Evolutionary conservation across 2,797 vertebrate species (phyloP), one percentile per base, ranked within the genome.

Genomic region (Lacerta bilineata): DNA sequence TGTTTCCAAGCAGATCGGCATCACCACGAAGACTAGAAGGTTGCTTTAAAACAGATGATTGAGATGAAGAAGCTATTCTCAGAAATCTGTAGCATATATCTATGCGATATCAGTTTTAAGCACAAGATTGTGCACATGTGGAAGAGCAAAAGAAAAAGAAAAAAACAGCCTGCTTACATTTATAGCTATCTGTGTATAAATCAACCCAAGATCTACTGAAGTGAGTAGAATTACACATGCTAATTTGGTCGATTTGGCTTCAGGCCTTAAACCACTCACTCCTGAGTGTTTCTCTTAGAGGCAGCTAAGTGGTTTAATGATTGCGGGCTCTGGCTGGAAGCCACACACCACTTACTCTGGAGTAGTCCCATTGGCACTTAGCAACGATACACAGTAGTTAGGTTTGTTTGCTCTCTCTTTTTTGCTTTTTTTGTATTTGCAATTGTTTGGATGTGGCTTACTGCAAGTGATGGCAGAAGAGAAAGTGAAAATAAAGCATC

Each of bases 151-250:
- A 76, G 69, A 68, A 81, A 82, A 75, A 50, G 10, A 10, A 50
- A 50, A 50, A 55, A 55, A 61, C n/a, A 86, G 79, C 25, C 18
- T 66, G 59, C 59, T 76, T 68, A 76, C 72, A 76, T 69, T 89
- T 86, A 69, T 86, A 75, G 79, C 61, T 89, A 76, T 86, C 84
- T 86, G 41, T 83, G 85, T 85, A 90, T 80, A 89, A 92, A 89
- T 90, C 55, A 80, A 68, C n/a, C n/a, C 82, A 61, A 89, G 85
- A 36, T 90, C 1, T 0, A 68, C 69, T 89, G 68, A 90, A 0
- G 0, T 39, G 13, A 90, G n/a, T 50, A 59, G 88, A 84, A 88
- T 81, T 85, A 17, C 80, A 83, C n/a, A 89, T 93, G 46, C 20
- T 91, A 78, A 61, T 1, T 3, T 81, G 91, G 41, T 84, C 43